Conservation (phyloP, 2,113 vertebrate species). For the Petromus typicus region DNA sequence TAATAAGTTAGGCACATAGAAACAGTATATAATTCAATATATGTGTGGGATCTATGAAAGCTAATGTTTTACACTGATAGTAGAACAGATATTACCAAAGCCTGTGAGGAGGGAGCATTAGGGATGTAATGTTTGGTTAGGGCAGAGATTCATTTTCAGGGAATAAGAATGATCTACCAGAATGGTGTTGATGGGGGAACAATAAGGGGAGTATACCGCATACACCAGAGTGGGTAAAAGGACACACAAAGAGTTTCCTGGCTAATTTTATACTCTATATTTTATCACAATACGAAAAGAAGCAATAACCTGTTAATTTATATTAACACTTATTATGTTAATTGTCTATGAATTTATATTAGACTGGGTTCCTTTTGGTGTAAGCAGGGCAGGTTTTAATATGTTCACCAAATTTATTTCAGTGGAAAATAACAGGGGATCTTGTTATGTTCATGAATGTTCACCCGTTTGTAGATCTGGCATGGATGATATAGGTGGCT, state of each 20-base stretch:
- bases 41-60: background rate
- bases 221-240: background rate
- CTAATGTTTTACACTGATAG: background rate
- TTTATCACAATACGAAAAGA: background rate
- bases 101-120: background rate
- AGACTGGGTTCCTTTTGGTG: background rate
- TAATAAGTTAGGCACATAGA: background rate
- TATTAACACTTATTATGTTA: background rate
- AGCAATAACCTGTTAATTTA: background rate
- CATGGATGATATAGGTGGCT: fast-evolving
- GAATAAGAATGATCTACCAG: background rate
- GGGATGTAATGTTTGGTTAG: background rate
- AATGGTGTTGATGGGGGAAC: background rate
- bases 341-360: background rate
- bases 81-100: background rate
- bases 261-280: background rate
- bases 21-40: background rate
- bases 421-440: background rate
- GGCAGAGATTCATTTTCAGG: background rate
- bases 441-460: background rate
- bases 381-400: background rate
- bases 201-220: background rate
- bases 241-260: background rate
- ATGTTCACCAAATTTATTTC: background rate
- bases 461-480: background rate